Base-by-base conservation (phyloP, 30 jellyfish, hydroid and myxozoan genomes). In the Aurelia coerulea region DNA sequence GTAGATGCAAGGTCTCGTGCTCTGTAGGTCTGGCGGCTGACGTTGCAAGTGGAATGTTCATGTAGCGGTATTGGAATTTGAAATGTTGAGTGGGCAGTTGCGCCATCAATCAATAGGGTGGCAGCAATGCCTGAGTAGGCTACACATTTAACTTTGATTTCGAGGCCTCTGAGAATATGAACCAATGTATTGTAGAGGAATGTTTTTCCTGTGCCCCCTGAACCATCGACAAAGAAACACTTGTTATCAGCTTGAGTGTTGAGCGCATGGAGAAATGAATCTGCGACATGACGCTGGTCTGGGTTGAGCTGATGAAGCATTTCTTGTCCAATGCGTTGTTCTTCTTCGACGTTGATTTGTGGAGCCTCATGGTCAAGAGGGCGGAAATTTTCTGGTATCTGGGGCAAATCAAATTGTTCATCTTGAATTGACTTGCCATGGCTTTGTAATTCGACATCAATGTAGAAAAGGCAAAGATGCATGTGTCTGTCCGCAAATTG, bases 201-300 rank as follows among this genome's bases (percentile, higher is more conserved):
- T 32, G 96, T 88, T 71, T 78, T 88, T 11, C 92, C 86, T 42
- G 88, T 50, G 11, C 92, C 92, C 10, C 79, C 92, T 0, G 84
- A 41, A 0, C 89, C 89, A 60, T 76, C 87, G 19, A 53, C 31
- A 76, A 52, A 42, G 65, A 2, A 73, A 73, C 86, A 76, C 19
- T 1, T 78, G 13, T 66, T 35, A 1, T 65, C 59, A 2, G 81
- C 14, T 3, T 42, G 35, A 1, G 81, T 65, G 31, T 39, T 23
- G 33, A 80, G 35, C 5, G 90, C 90, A 35, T 80, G 19, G 69
- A 80, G 16, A 19, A 80, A 10, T 4, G 90, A 37, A 39, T 80
- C 56, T 37, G 32, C 19, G 32, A 80, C 37, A 7, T 65, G 89
- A 23, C 83, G 58, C 41, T 80, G 90, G 1, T 80, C 90, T 6